These are phyloP conservation scores for Lophius americanus DNA, from an alignment of 2,797 vertebrate species.

Conservation along the genomic window DNA sequence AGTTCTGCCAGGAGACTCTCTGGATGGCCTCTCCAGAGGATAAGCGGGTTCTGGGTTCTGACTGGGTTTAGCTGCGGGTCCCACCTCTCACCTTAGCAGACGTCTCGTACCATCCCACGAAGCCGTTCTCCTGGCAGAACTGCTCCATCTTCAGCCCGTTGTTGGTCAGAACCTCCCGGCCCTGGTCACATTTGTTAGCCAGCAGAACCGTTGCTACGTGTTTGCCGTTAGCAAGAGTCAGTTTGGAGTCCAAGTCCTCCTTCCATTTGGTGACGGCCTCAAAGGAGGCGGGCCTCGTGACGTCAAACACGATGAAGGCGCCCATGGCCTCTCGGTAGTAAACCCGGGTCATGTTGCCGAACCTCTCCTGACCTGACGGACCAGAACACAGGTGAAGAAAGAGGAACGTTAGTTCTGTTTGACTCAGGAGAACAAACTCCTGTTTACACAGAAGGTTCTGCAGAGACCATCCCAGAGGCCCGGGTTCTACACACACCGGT, in stretches of 20 bases:
- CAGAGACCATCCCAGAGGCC: no score
- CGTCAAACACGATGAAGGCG: constrained; percentile 97
- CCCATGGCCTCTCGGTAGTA: constrained; percentile 99
- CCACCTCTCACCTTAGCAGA: constrained; percentile 91
- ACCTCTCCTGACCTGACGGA: constrained; percentile 92
- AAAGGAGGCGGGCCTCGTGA: constrained; percentile 94
- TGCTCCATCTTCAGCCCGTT: constrained; percentile 97
- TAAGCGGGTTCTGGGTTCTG: constrained; percentile 32
- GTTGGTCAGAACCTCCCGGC: constrained; percentile 88
- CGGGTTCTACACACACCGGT: no score
- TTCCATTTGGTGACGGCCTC: constrained; percentile 98
- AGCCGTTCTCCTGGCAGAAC: constrained; percentile 97
- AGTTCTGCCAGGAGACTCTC: constrained; percentile 8
- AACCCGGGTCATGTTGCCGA: constrained; percentile 99
- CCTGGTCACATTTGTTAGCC: constrained; percentile 98
- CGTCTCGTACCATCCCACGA: constrained; percentile 96
- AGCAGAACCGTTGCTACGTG: constrained; percentile 92
- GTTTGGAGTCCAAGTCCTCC: constrained; percentile 97
- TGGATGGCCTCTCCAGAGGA: constrained; percentile 27
- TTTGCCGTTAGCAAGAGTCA: constrained; percentile 94
- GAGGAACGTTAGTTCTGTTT: background rate
- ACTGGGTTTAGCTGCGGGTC: constrained; percentile 14
- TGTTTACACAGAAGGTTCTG: no score
- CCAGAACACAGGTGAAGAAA: background rate
- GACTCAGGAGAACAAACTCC: background rate